Percentiles rank a stretch among this genome's conserved stretches.
Evolutionary conservation across 2,113 vertebrate species (phyloP).

Genomic region (Nanger granti): DNA sequence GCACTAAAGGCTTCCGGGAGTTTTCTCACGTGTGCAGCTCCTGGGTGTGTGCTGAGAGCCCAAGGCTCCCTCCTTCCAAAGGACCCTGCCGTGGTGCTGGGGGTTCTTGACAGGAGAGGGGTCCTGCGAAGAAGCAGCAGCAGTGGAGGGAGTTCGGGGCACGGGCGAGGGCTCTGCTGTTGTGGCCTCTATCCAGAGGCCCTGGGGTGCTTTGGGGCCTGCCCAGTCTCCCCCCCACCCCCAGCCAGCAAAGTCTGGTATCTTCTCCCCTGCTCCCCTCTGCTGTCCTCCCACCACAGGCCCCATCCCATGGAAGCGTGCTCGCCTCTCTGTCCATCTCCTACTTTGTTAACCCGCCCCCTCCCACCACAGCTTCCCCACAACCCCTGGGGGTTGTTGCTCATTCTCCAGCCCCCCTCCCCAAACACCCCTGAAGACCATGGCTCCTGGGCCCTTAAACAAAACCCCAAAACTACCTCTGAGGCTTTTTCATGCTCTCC

Average conservation of each 20-base stretch:
- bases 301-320: background rate
- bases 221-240: background rate
- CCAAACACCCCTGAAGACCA: background rate
- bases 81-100: background rate
- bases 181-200: background rate
- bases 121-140: background rate
- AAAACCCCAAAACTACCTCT: background rate
- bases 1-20: slow-evolving; percentile 14
- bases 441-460: background rate
- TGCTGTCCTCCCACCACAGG: background rate
- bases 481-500: background rate
- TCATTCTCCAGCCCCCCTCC: background rate
- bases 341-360: background rate
- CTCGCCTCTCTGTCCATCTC: background rate
- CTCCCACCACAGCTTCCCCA: background rate
- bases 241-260: background rate
- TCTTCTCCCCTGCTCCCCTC: background rate
- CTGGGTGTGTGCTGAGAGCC: background rate
- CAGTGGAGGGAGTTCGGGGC: background rate
- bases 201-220: background rate
- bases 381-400: background rate
- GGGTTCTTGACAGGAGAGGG: background rate
- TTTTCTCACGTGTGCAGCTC: background rate
- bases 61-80: background rate
- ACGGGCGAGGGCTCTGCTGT: background rate